Evolutionary conservation across 1,140 invertebrate genomes (phyloP).

Genomic region (Philopotamus ludificatus): DNA sequence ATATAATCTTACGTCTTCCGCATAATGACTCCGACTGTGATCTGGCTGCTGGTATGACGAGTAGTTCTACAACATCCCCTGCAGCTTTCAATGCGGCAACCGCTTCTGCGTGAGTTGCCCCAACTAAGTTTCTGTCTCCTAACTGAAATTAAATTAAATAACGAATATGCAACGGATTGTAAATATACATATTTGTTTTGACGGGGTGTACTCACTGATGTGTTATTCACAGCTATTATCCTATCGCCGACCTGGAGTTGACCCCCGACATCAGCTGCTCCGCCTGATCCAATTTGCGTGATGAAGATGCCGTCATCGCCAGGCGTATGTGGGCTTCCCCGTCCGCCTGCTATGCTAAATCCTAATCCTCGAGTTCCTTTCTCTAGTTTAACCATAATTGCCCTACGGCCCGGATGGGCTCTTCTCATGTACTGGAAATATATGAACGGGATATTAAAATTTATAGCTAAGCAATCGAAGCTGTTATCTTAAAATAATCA

Average conservation of each 20-base stretch:
- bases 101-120: slow-evolving; percentile 97
- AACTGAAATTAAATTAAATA: slow-evolving; percentile 58
- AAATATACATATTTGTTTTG: not conserved
- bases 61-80: slow-evolving; percentile 84
- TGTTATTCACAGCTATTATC: slow-evolving; percentile 85
- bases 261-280: slow-evolving; percentile 93
- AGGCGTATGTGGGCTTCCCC: slow-evolving; percentile 94
- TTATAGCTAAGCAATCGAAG: no score
- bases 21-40: slow-evolving; percentile 29
- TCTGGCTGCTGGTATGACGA: slow-evolving; percentile 61
- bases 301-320: slow-evolving; percentile 98
- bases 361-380: slow-evolving; percentile 87
- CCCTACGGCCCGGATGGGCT: slow-evolving; percentile 50
- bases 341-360: slow-evolving; percentile 94
- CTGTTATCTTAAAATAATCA: no score
- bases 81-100: slow-evolving; percentile 93
- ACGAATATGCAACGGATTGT: not conserved
- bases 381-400: slow-evolving; percentile 57
- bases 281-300: slow-evolving; percentile 96
- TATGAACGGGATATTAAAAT: no score
- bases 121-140: slow-evolving; percentile 84
- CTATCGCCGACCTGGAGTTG: slow-evolving; percentile 91
- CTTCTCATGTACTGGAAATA: slow-evolving; percentile 48
- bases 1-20: slow-evolving; percentile 32
- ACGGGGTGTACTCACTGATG: slow-evolving; percentile 61